Evolutionary conservation across 2,888 invertebrate species (phyloP).

Genomic region (Nephrotoma appendiculata): DNA sequence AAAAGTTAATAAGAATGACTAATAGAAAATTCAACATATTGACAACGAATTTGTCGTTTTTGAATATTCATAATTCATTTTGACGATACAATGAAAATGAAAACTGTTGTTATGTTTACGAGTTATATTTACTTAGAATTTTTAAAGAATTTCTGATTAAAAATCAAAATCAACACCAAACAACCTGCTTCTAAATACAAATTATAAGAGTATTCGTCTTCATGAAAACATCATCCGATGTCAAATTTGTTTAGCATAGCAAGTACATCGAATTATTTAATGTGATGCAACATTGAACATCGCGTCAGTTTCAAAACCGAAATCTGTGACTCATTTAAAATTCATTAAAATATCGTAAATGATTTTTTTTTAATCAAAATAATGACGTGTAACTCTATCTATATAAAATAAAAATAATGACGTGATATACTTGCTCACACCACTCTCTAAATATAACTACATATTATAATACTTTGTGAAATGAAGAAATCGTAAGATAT

Average conservation of each 20-base stretch:
- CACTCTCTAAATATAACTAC: not conserved
- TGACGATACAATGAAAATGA: not conserved
- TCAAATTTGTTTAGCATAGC: not conserved
- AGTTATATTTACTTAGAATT: not conserved
- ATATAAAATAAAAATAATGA: not conserved
- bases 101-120: not conserved
- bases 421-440: not conserved
- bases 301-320: not conserved
- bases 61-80: not conserved
- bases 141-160: not conserved
- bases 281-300: not conserved
- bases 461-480: not conserved
- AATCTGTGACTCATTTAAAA: not conserved
- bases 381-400: not conserved
- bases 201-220: not conserved
- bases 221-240: not conserved
- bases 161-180: not conserved
- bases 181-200: not conserved
- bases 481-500: not conserved
- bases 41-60: not conserved
- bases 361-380: not conserved
- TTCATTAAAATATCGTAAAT: not conserved
- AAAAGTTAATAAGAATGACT: not conserved
- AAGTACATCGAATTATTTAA: not conserved
- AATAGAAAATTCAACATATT: not conserved